phyloP scores from a whole-genome alignment of 2,888 invertebrate species.

The Plemyria rubiginata region DNA sequence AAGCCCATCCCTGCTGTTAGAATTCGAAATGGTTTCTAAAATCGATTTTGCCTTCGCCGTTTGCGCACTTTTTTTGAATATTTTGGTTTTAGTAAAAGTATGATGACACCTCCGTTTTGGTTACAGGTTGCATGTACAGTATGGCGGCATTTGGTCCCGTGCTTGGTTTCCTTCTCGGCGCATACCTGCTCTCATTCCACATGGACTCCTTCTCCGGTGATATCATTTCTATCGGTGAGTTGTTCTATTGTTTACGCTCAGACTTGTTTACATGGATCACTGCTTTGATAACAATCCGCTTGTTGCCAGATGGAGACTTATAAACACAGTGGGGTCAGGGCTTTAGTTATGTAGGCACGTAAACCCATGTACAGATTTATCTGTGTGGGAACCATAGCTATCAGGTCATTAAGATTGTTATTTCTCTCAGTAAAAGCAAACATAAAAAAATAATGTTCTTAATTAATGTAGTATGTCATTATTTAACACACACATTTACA shows the following conservation, averaged over 20 bases:
- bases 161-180: constrained; percentile 95
- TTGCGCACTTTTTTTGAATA: too few species aligned
- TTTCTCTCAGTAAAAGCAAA: too few species aligned
- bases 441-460: too few species aligned
- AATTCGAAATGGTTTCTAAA: too few species aligned
- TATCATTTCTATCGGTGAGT: constrained; percentile 89
- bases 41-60: too few species aligned
- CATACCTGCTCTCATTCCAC: constrained; percentile 95
- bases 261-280: constrained; percentile 16
- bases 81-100: too few species aligned
- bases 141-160: constrained; percentile 99
- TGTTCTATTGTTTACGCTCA: constrained; percentile 13
- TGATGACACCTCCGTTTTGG: not conserved
- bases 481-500: too few species aligned
- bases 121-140: constrained; percentile 96
- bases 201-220: constrained; percentile 93
- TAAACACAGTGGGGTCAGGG: constrained; percentile 18
- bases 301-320: constrained; percentile 24
- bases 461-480: too few species aligned
- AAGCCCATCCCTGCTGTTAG: too few species aligned
- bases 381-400: too few species aligned
- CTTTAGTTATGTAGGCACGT: not conserved
- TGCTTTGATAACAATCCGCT: constrained; percentile 20
- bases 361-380: not conserved
- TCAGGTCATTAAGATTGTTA: too few species aligned